A percentile compares a stretch with the other conserved stretches of the same genome.
phyloP scores from a whole-genome alignment of 2,888 invertebrate species.

The Tachina fera region DNA sequence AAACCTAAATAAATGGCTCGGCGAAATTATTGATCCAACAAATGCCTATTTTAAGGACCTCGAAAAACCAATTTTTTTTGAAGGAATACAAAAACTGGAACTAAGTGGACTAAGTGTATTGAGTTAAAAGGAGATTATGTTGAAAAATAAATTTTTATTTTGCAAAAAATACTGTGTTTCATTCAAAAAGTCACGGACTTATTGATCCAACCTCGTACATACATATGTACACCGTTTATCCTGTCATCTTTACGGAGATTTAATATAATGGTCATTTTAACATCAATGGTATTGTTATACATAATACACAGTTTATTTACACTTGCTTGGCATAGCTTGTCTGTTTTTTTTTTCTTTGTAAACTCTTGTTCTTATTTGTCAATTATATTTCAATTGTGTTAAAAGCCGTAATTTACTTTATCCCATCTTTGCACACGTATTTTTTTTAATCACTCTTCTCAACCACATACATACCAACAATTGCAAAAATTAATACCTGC shows the following conservation, averaged over 20 bases:
- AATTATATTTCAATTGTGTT: constrained; percentile 83
- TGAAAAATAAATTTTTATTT: too few relatives aligned
- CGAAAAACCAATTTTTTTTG: too few relatives aligned
- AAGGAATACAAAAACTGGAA: too few relatives aligned
- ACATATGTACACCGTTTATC: constrained; percentile 13
- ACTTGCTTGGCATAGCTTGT: constrained; percentile 29
- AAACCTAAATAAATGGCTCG: too few relatives aligned
- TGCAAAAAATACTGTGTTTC: too few relatives aligned
- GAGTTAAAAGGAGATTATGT: too few relatives aligned
- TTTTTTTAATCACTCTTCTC: constrained; percentile 30
- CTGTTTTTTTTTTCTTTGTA: constrained; percentile 9
- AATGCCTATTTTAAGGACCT: too few relatives aligned
- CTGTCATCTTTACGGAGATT: constrained; percentile 45
- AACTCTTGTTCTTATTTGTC: constrained; percentile 76
- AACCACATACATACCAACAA: background rate
- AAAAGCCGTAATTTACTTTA: constrained; percentile 79
- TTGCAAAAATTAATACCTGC: background rate
- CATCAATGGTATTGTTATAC: constrained; percentile 33
- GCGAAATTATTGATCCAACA: too few relatives aligned
- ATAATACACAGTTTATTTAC: constrained; percentile 36
- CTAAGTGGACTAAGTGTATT: too few relatives aligned
- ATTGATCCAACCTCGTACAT: too few relatives aligned
- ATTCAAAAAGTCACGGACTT: too few relatives aligned
- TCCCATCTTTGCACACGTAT: constrained; percentile 53
- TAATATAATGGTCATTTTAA: constrained; percentile 49